phyloP scores from a whole-genome alignment of 2,888 invertebrate species.

The Sarcophaga subvicina region DNA sequence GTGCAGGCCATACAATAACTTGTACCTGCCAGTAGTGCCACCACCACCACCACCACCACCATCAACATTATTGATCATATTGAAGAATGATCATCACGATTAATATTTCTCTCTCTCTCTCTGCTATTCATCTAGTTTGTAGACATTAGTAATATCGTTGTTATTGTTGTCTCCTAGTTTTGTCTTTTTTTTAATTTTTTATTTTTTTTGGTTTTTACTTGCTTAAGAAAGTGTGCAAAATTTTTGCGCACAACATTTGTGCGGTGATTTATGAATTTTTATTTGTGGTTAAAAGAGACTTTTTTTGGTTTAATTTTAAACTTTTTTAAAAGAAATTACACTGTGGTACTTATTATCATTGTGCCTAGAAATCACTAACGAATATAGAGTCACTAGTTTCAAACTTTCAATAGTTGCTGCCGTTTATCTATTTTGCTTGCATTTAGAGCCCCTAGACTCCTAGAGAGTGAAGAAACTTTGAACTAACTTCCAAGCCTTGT shows the following conservation, averaged over 20 bases:
- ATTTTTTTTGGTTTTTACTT: constrained; percentile 28
- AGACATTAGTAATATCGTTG: too few species aligned
- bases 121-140: constrained; percentile 1
- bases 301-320: background rate
- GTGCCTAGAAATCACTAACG: too few species aligned
- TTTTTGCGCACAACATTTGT: constrained; percentile 61
- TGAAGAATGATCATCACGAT: constrained; percentile 57
- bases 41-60: constrained; percentile 8
- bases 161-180: too few species aligned
- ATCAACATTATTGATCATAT: constrained; percentile 39
- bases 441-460: too few species aligned
- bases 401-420: too few species aligned
- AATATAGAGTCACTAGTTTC: too few species aligned
- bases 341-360: background rate
- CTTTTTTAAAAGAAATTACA: constrained; percentile 31
- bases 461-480: too few species aligned
- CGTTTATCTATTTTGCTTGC: too few species aligned
- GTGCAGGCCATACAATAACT: background rate
- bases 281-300: constrained; percentile 14
- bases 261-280: constrained; percentile 59
- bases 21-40: constrained; percentile 33
- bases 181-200: too few species aligned
- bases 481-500: too few species aligned
- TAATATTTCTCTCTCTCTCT: constrained; percentile 40
- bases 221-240: constrained; percentile 64